Conservation (phyloP, 2,797 vertebrate genomes). For the Oophaga sylvatica region DNA sequence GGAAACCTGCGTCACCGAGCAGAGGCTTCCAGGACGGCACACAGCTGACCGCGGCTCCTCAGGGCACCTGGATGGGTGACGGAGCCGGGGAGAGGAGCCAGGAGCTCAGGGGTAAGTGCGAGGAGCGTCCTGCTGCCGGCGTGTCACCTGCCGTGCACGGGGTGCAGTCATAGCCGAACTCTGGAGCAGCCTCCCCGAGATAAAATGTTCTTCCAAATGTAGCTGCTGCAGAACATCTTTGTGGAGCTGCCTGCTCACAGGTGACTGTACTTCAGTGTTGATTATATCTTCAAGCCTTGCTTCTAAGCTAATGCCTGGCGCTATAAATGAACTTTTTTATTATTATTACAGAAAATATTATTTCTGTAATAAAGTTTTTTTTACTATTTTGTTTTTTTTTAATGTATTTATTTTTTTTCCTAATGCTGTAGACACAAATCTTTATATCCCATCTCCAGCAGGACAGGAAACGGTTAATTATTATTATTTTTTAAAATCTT, state of each 20-base stretch:
- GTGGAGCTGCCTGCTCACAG: background rate
- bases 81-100: background rate
- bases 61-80: conserved; percentile 7
- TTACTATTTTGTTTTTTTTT: no score
- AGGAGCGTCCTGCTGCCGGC: background rate
- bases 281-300: background rate
- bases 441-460: no score
- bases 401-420: no score
- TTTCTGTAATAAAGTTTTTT: no score
- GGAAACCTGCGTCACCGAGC: background rate
- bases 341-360: no score
- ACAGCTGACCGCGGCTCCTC: background rate
- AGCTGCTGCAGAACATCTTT: conserved; percentile 30
- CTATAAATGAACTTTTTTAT: no score
- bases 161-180: no score
- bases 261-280: background rate
- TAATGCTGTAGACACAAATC: no score
- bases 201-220: background rate
- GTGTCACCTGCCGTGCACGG: no score
- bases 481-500: no score
- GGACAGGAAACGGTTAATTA: no score
- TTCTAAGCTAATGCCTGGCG: background rate
- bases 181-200: no score
- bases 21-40: background rate
- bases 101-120: background rate